Percentiles rank a stretch among this genome's conserved stretches.
phyloP scores from a whole-genome alignment of 2,888 invertebrate genomes.

The Liopterus haemorrhoidalis region DNA sequence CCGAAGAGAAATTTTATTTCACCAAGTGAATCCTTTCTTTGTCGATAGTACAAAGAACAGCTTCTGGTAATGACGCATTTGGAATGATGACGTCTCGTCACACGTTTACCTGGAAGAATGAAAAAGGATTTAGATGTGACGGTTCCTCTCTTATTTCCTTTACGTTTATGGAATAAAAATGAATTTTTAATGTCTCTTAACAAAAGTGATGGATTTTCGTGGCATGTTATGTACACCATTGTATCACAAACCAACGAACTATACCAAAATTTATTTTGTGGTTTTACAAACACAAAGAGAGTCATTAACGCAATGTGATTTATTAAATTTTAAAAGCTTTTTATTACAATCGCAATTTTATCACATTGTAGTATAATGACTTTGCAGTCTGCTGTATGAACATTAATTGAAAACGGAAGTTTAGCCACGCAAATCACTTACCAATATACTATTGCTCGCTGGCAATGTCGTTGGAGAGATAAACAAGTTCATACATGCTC shows the following conservation, averaged over 20 bases:
- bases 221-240: not conserved
- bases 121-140: constrained; percentile 15
- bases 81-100: constrained; percentile 1
- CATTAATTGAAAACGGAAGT: too few species aligned
- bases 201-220: constrained; percentile 1
- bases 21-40: constrained; percentile 19
- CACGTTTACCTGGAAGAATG: constrained; percentile 15
- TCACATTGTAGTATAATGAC: constrained; percentile 21
- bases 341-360: constrained; percentile 24
- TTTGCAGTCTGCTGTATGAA: too few species aligned
- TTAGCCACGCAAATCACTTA: too few species aligned
- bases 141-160: constrained; percentile 8
- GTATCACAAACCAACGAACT: too few species aligned
- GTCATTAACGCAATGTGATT: constrained; percentile 25
- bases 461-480: too few species aligned
- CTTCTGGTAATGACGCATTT: constrained; percentile 19
- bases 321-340: constrained; percentile 24
- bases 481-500: too few species aligned
- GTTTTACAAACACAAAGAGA: constrained; percentile 21
- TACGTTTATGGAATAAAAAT: constrained; percentile 14
- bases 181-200: constrained; percentile 21
- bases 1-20: constrained; percentile 18
- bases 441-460: too few species aligned
- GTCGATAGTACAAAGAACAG: constrained; percentile 7
- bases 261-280: constrained; percentile 21